These are phyloP conservation scores for Lepilemur septentrionalis DNA, from an alignment of 2,797 vertebrate species.

Conservation along the genomic window DNA sequence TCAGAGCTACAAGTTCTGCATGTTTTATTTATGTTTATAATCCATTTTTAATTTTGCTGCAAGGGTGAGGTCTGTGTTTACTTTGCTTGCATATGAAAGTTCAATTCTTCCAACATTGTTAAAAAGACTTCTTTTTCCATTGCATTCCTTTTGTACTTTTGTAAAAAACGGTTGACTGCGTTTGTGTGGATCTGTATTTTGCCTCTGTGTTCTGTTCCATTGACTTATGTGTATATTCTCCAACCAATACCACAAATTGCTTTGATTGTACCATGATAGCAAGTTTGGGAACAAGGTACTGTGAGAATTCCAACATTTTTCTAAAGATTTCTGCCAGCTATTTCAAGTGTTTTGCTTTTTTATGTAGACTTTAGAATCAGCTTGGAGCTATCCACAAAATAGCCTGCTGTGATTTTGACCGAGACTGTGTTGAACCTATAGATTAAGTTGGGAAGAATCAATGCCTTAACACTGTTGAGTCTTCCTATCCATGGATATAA, in stretches of 20 bases:
- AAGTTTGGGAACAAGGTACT: not conserved
- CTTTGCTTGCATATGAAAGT: not conserved
- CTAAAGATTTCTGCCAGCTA: not conserved
- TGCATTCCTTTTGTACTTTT: not conserved
- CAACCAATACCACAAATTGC: not conserved
- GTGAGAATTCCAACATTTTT: not conserved
- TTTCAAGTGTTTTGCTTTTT: not conserved
- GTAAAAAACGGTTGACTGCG: not conserved
- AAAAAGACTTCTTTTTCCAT: not conserved
- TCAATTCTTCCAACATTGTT: not conserved
- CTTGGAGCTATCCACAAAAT: not conserved
- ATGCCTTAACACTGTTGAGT: not conserved
- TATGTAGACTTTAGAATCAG: not conserved
- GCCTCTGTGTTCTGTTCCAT: not conserved
- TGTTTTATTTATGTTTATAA: not conserved
- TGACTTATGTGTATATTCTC: not conserved
- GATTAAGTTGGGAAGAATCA: not conserved
- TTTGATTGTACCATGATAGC: not conserved
- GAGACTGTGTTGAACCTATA: not conserved
- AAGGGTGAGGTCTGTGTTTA: not conserved
- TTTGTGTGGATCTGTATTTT: not conserved
- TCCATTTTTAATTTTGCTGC: not conserved
- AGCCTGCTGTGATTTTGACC: not conserved
- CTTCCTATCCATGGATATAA: not conserved
- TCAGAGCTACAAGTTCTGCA: not conserved